Base-by-base conservation (phyloP, 64 coral and sea anemone species). In the Hydrozoanthus tunicans region DNA sequence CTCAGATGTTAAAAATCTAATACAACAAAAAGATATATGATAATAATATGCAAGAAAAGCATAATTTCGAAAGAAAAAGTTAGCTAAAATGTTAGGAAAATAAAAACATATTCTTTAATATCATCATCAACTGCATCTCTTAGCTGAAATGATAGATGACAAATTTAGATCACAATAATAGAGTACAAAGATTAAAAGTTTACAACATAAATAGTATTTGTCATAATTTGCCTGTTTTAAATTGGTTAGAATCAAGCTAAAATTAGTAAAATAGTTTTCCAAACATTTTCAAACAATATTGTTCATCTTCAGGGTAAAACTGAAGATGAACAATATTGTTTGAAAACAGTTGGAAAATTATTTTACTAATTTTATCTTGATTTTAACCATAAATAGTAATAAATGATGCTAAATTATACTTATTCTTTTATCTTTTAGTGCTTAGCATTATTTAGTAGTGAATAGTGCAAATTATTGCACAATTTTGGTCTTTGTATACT, bases 331-430 rank as follows among this genome's bases (percentile, higher is more conserved):
- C 2, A 43, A 43, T 43, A 43, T 43, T 43, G 32, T 43, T 43
- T 43, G 32, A 43, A 43, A 43, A 43, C 32, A 43, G 32, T 43
- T 43, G 32, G 32, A 43, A 43, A 43, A 43, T 43, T 43, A 43
- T 43, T 43, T 43, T 43, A 43, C 32, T 43, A 43, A 43, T 43
- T 73, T 93, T 15, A 73, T 79, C 70, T 73, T 79, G 52, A 62
- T 88, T 51, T 69, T 90, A 43, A 43, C 32, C 32, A 43, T 43
- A 43, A 43, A 43, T 43, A 43, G 32, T 43, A 43, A 43, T 72
- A 78, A 62, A 79, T 93, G 82, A 71, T 89, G 62, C 56, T 89
- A 62, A 26, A 93, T 53, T 63, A 79, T 81, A 83, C 20, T 62
- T 60, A 61, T 61, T 20, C 26, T 56, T 1, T 56, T 58, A 81